These are phyloP conservation scores for Staurois parvus DNA, from an alignment of 2,797 vertebrate genomes.

Conservation along the genomic window DNA sequence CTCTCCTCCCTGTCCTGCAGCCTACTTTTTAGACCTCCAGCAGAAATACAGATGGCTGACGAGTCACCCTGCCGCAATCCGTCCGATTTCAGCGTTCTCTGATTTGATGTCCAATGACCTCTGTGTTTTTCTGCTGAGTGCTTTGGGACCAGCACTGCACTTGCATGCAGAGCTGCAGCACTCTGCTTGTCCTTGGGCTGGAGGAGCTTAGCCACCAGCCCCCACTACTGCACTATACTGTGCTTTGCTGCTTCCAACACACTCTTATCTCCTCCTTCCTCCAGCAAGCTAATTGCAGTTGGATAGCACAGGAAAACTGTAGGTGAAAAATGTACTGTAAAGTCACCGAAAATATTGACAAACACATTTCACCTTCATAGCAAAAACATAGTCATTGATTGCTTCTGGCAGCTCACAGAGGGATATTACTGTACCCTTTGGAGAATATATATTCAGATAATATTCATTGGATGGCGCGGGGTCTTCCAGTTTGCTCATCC, in stretches of 20 bases:
- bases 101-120: not conserved
- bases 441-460: too few relatives aligned
- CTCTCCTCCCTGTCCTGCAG: not conserved
- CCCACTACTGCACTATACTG: slow-evolving; percentile 6
- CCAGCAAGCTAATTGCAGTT: not conserved
- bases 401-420: too few relatives aligned
- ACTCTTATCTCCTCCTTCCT: not conserved
- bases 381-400: too few relatives aligned
- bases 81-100: not conserved
- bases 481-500: too few relatives aligned
- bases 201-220: not conserved
- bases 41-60: not conserved
- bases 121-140: not conserved
- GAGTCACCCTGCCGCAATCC: not conserved
- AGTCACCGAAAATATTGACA: not conserved
- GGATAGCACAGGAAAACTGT: not conserved
- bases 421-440: too few relatives aligned
- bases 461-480: too few relatives aligned
- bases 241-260: not conserved
- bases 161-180: slow-evolving; percentile 14
- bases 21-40: not conserved
- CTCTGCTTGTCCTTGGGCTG: slow-evolving; percentile 12
- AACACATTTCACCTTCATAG: slow-evolving; percentile 12
- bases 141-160: not conserved
- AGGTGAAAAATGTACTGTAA: not conserved